Base-by-base conservation (phyloP, 1,140 invertebrate species). In the Lysiphlebus fabarum region DNA sequence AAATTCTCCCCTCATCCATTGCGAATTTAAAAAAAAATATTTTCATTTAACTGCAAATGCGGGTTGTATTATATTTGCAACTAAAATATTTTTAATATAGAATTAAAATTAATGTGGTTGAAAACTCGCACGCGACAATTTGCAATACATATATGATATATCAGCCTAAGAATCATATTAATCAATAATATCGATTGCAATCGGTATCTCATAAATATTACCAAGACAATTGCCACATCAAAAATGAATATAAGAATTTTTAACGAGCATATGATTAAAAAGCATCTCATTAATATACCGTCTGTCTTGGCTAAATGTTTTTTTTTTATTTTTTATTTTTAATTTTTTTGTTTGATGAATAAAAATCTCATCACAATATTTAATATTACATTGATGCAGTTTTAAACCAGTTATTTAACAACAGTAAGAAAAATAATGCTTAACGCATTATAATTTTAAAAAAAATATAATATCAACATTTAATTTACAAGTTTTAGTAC, bases 241-340 rank as follows among this genome's bases (percentile, higher is more conserved):
- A 43, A 34, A 44, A 44, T 56, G 54, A 47, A 47, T 48, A 56
- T 42, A 14, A 47, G 54, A 56, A 56, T 56, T 56, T 56, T 47
- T 56, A 56, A 56, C 54, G 54, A 56, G 54, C 44, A 56, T 47
- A 26, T 56, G 47, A 56, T 26, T n/a, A 10, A n/a, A 10, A n/a
- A n/a, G 37, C 34, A 10, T 38, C 43, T 56, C 54, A 48, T 56
- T 56, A 17, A 48, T 56, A 47, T 56, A 47, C 54, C n/a, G 54
- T 48, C 54, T 37, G 34, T 10, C 36, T 45, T 49, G n/a, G 26
- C 44, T 36, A 47, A 36, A 38, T 36, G 37, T 56, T 56, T 34
- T 44, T 40, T 47, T 56, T 56, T 56, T n/a, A n/a, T n/a, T n/a
- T n/a, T n/a, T n/a, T n/a, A n/a, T n/a, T n/a, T n/a, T n/a, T n/a